Percentiles rank a stretch among this genome's conserved stretches.
Conservation (phyloP, 2,888 invertebrate species). For the Maniola hyperantus region DNA sequence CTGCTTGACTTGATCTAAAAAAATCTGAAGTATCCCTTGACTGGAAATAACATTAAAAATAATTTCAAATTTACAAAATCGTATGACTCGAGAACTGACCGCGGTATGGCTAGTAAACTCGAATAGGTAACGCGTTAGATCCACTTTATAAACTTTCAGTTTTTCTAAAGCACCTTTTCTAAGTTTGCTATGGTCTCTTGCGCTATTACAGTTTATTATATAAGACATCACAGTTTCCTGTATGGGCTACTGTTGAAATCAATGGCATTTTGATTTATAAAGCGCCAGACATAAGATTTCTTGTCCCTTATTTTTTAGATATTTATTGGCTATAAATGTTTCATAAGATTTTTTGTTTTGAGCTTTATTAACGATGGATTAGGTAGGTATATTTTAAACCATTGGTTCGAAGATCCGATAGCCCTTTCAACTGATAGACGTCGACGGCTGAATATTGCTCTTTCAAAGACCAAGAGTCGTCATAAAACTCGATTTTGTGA, state of each 20-base stretch:
- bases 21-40: no score
- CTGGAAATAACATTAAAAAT: no score
- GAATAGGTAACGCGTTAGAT: not conserved
- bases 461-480: no score
- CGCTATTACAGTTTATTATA: constrained; percentile 28
- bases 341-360: not conserved
- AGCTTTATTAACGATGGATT: not conserved
- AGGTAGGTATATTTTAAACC: no score
- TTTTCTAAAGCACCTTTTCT: not conserved
- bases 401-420: no score
- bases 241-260: constrained; percentile 32
- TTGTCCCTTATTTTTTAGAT: constrained; percentile 13
- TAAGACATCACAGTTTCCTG: constrained; percentile 34
- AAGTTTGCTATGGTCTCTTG: not conserved
- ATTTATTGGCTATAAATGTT: constrained; percentile 12
- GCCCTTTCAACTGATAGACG: no score
- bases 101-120: not conserved
- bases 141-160: not conserved
- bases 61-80: no score
- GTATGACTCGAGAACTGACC: not conserved
- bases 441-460: no score
- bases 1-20: no score
- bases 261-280: constrained; percentile 32
- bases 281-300: constrained; percentile 11
- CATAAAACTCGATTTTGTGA: no score